Base-by-base conservation (phyloP, 2,888 invertebrate species). In the Steromphala cineraria region DNA sequence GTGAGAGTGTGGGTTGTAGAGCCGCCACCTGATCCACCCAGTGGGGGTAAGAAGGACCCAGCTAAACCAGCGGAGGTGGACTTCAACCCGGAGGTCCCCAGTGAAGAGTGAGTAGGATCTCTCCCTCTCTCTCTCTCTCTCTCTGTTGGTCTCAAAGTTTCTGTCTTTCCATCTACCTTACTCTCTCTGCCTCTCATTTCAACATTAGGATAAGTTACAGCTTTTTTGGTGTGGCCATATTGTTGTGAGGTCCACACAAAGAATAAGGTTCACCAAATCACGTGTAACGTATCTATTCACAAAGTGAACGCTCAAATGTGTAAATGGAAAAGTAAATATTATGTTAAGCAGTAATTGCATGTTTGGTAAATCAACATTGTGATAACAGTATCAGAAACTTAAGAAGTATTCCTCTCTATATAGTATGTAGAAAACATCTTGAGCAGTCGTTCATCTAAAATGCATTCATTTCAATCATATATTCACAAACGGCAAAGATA, bases 11-110 rank as follows among this genome's bases (percentile, higher is more conserved):
- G 31, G 28, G 17, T 71, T 71, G 31, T 36, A 71, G 71, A 71
- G 31, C 36, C 71, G 17, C 36, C 71, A 17, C 71, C 71, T 31
- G 40, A 71, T 5, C 40, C 71, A 15, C 71, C 71, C 0, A 71
- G 71, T 71, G 24, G 28, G 0, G 40, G 71, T 4, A 36, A 36
- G 71, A 71, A 71, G 71, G 19, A 53, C 21, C 36, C 53, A 17
- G 28, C 15, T 8, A 76, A 76, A 28, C 55, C 53, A 15, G 19
- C 21, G 17, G 76, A 76, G 52, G 76, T 76, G 0, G 76, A 76
- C n/a, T 76, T 76, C 53, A 53, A 76, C 28, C 53, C 76, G 8
- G 76, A 76, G 15, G 15, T 76, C 8, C 76, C 76, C 7, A 55
- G 76, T 8, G 76, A 76, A 24, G 71, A 76, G 76, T 76, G 36